phyloP scores from a whole-genome alignment of 2,888 invertebrate genomes.

The Pollenia labialis region DNA sequence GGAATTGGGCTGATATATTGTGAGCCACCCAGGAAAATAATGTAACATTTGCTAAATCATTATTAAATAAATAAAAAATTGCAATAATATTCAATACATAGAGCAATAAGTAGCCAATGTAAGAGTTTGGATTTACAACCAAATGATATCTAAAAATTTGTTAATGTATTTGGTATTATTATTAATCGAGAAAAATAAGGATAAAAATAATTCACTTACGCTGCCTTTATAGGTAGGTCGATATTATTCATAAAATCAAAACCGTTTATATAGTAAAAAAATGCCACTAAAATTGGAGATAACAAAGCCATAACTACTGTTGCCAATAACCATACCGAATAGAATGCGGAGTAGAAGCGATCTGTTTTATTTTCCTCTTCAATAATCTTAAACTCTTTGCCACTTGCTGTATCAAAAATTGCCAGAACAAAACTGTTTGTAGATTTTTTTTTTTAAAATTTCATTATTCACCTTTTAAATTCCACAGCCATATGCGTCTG shows the following conservation, averaged over 20 bases:
- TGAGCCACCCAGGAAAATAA: conserved; percentile 71
- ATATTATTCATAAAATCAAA: conserved; percentile 37
- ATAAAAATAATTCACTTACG: conserved; percentile 43
- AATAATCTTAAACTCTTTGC: conserved; percentile 50
- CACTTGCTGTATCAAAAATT: conserved; percentile 10
- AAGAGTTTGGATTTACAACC: conserved; percentile 5
- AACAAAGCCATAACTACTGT: conserved; percentile 35
- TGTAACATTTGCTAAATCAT: no score
- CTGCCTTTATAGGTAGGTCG: conserved; percentile 48
- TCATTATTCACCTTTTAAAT: conserved; percentile 53
- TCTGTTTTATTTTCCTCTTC: conserved; percentile 57
- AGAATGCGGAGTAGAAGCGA: conserved; percentile 16
- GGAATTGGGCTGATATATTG: conserved; percentile 69
- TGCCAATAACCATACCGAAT: conserved; percentile 23
- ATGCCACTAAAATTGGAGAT: conserved; percentile 37
- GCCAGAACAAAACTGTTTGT: no score
- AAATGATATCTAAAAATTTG: conserved; percentile 50
- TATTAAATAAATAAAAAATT: conserved; percentile 41
- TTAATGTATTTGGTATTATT: conserved; percentile 49
- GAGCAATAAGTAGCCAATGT: conserved; percentile 46
- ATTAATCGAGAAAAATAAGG: conserved; percentile 22
- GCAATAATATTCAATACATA: conserved; percentile 54
- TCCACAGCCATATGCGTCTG: conserved; percentile 58
- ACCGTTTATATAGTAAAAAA: conserved; percentile 24
- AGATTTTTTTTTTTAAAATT: not conserved